Evolutionary conservation across 1,140 invertebrate genomes (phyloP), one percentile per base, ranked within the genome.

Genomic region (Mya arenaria): DNA sequence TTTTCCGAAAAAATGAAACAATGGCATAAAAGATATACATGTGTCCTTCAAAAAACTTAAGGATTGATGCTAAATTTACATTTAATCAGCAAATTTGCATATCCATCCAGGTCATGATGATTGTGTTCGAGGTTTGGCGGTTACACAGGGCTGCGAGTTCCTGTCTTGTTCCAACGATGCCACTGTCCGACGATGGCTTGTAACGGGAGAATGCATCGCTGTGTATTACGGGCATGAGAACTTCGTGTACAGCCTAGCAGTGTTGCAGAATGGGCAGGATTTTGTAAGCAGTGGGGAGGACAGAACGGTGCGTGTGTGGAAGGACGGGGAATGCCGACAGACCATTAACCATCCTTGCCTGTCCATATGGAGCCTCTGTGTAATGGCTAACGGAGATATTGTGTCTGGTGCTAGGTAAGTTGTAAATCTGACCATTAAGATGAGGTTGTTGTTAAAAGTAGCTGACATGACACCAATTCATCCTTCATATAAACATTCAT

Each of bases 151-250:
- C 30, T 93, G 95, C 34, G 94, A 96, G 60, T 96, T 99, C 90
- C 90, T 98, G 19, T 98, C 97, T 39, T 97, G 97, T 89, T 95
- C 97, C 28, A 99, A 99, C 93, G 98, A 99, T 94, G 96, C 96
- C 0, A 95, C 96, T 4, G 94, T 99, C 19, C 95, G 96, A 87
- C 93, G 95, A 39, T 99, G 98, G 98, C 95, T 93, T 37, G 75
- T 88, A 2, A 94, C 94, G 75, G 97, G 97, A 74, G 95, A 96
- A 87, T 97, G 96, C 91, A 88, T 98, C 2, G 94, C 95, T 41
- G 95, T 95, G n/a, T 95, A 95, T 88, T 95, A 95, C 91, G 96
- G 97, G 0, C 97, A 98, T 89, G 94, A 95, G 37, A 95, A 94
- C 87, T 95, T 93, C 87, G 94, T 95, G 19, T 95, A 95, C 87